Percentiles rank a stretch among this genome's conserved stretches.
Evolutionary conservation across 2,888 invertebrate genomes (phyloP).

Genomic region (Nephrotoma guestfalica): DNA sequence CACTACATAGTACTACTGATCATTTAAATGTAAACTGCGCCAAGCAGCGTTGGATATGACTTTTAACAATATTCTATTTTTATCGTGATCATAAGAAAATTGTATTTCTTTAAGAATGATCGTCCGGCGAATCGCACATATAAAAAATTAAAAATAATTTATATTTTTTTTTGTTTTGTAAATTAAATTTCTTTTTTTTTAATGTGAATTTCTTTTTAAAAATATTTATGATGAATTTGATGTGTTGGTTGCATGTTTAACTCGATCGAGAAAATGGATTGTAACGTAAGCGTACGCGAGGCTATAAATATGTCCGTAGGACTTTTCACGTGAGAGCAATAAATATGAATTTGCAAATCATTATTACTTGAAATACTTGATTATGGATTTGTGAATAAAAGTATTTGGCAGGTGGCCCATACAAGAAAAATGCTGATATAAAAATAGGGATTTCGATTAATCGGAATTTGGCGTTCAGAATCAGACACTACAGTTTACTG

Average conservation of each 20-base stretch:
- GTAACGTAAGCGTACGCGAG: not conserved
- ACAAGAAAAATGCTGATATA: no score
- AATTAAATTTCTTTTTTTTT: not conserved
- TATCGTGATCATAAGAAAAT: not conserved
- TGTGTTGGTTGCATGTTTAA: not conserved
- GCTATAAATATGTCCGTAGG: not conserved
- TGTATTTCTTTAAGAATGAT: not conserved
- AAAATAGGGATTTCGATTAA: no score
- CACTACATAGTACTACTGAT: not conserved
- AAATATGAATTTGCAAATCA: not conserved
- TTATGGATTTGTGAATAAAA: not conserved
- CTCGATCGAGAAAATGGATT: not conserved
- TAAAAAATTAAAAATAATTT: not conserved
- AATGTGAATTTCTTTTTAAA: not conserved
- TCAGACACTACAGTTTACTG: no score
- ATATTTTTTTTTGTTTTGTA: not conserved
- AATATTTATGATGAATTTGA: not conserved
- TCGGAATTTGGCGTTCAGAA: no score
- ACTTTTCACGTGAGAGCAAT: not conserved
- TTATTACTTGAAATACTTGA: not conserved
- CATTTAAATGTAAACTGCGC: not conserved
- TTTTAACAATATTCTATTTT: not conserved
- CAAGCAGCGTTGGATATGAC: not conserved
- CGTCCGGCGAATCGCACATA: not conserved
- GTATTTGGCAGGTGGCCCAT: not conserved